Evolutionary conservation across 2,888 invertebrate species (phyloP), one percentile per base, ranked within the genome.

Genomic region (Drosophila greeni): DNA sequence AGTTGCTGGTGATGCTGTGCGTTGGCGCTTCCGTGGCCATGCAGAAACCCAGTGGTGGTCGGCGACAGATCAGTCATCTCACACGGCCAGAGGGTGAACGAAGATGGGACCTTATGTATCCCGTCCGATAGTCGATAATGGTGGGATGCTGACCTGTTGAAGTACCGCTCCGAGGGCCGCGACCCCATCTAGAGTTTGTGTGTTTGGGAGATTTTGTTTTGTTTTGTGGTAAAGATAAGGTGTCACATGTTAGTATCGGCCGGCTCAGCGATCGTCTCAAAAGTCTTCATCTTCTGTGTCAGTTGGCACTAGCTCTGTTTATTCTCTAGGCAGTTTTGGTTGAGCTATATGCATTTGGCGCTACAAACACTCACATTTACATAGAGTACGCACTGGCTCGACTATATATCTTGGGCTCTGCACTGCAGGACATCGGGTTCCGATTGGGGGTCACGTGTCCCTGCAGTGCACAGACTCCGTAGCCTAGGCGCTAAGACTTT

Each of bases 11-110:
- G 83, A 37, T 81, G 86, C 51, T 84, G 85, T 66, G 75, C 82
- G 75, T 78, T 84, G 68, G 53, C 43, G 65, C 64, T 67, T 56
- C 68, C 68, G 75, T 84, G 85, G 56, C 68, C 68, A 78, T 84
- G 85, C 80, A 87, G 75, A 79, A 85, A 87, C 73, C 87, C 87
- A 66, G 87, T 83, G 73, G 89, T 86, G 65, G 88, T 86, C 76
- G 89, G 87, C 82, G 88, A 87, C 81, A 87, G 81, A 84, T 89
- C 91, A 92, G 94, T 95, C 95, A 97, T 93, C 97, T 93, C 89
- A 97, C 97, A 89, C 96, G 93, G 87, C 97, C 97, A 74, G 96
- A 96, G 51, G 96, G 96, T 85, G 97, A 97, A 81, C 97, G 93
- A 84, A 97, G 92, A 90, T 97, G 95, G 75, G 96, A 97, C 83